A percentile compares a stretch with the other conserved stretches of the same genome.
Conservation (phyloP, 1,140 invertebrate genomes). For the Hyposmocoma kahamanoa region DNA sequence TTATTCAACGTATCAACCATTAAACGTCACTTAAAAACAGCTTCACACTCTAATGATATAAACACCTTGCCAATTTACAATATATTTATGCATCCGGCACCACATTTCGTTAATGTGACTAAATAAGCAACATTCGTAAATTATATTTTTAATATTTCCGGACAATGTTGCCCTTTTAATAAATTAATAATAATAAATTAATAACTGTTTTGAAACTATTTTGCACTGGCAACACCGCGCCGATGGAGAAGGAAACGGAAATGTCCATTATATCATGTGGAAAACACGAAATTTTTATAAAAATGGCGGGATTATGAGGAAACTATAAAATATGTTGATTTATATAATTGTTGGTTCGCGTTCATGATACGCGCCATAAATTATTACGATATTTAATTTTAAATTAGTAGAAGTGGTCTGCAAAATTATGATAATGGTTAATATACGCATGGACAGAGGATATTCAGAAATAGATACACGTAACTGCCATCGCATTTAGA, state of each 20-base stretch:
- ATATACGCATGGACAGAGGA: no score
- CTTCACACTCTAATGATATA: conserved; percentile 40
- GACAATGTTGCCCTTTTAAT: conserved; percentile 57
- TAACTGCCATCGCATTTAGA: no score
- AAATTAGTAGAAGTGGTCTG: no score
- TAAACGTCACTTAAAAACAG: no score
- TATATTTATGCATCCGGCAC: conserved; percentile 61
- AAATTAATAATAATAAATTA: conserved; percentile 44
- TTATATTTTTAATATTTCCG: conserved; percentile 70
- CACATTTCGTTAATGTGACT: conserved; percentile 64
- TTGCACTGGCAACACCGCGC: conserved; percentile 51
- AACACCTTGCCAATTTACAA: conserved; percentile 47
- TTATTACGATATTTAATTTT: no score
- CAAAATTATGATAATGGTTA: no score
- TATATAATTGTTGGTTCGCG: conserved; percentile 4
- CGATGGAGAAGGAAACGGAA: conserved; percentile 55
- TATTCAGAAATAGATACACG: no score
- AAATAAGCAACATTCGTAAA: conserved; percentile 59
- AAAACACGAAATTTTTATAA: conserved; percentile 48
- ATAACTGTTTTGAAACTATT: conserved; percentile 62
- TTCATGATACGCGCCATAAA: background rate
- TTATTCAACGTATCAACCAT: no score
- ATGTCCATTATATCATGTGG: conserved; percentile 55
- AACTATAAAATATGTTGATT: conserved; percentile 43
- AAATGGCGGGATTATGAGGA: conserved; percentile 43